Evolutionary conservation across 2,888 invertebrate genomes (phyloP), one percentile per base, ranked within the genome.

Genomic region (Sacculina carcini): DNA sequence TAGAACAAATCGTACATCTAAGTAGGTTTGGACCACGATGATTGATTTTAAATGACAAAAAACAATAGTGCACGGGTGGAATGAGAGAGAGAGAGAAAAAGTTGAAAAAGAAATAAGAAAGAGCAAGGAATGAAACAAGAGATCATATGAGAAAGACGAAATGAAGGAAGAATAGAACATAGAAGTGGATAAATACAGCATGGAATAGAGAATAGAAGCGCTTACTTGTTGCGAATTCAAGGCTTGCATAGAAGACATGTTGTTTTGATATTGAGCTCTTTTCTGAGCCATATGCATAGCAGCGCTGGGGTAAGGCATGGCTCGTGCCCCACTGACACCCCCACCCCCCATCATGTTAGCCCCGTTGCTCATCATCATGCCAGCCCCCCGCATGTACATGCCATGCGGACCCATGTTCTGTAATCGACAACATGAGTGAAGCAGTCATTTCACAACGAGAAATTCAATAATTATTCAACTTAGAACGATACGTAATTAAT

Each of bases 241-340:
- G 10, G 48, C 54, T 51, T 29, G 34, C 51, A 34, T 40, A 2
- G 46, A 42, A 47, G 55, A 56, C 42, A 55, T 53, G 36, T 51
- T 51, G 42, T 53, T 54, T 31, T 57, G 56, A 34, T 58, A 57
- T 56, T 66, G 68, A 54, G 73, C 71, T 61, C 81, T 72, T 60
- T 85, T 79, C 62, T 81, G 81, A 52, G 76, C 74, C 76, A 82
- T 79, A 64, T 85, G 79, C 78, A 83, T 80, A 53, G 78, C 77
- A 14, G 84, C 81, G 54, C 76, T 77, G 23, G 86, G 85, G 66
- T 87, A 87, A 2, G 87, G 86, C 48, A 81, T 73, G 68, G 83
- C 74, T 61, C 86, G 73, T 61, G 85, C 72, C 58, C 80, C 80
- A 14, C 59, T 58, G 7, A 55, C 56, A 21, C 57, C 56, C 58